Evolutionary conservation across 2,113 vertebrate genomes (phyloP), one percentile per base, ranked within the genome.

Genomic region (Corythoichthys intestinalis): DNA sequence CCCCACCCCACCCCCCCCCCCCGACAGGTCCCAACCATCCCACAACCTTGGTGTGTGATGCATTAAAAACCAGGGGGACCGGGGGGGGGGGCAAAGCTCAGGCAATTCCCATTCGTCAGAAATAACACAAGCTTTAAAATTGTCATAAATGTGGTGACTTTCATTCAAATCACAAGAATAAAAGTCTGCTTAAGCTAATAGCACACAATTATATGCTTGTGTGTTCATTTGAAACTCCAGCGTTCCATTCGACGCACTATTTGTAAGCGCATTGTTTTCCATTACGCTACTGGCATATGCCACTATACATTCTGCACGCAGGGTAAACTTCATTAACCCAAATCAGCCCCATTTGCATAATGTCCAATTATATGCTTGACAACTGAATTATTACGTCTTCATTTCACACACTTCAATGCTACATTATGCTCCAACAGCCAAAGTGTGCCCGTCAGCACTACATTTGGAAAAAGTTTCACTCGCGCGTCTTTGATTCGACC

Each of bases 321-420:
- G 39, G 70, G 48, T 60, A 69, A 2, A 74, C 71, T 76, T 78
- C 84, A 88, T 85, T 87, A 85, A 81, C 72, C 77, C 77, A 84
- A 86, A 67, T 56, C 72, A 84, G 69, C 71, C 66, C 75, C 65
- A 57, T 71, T 17, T 69, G 76, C 58, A 62, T 81, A 78, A 79
- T 58, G 74, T 86, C 85, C 82, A 90, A 90, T 88, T 85, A 82
- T 83, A 82, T 73, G 75, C 65, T 65, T 80, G 86, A 86, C 83
- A 86, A 89, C 88, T 91, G 83, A 86, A 90, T 90, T 86, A 88
- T 88, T 71, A 70, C 69, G 69, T 78, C 71, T 82, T 83, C 65
- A 80, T 84, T 83, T 80, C 70, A 76, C 53, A 77, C 47, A 62
- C 50, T 80, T 78, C 75, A 68, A 49, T 28, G 66, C 54, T 41